phyloP scores from a whole-genome alignment of 2,797 vertebrate species.

The Protonibea diacanthus region DNA sequence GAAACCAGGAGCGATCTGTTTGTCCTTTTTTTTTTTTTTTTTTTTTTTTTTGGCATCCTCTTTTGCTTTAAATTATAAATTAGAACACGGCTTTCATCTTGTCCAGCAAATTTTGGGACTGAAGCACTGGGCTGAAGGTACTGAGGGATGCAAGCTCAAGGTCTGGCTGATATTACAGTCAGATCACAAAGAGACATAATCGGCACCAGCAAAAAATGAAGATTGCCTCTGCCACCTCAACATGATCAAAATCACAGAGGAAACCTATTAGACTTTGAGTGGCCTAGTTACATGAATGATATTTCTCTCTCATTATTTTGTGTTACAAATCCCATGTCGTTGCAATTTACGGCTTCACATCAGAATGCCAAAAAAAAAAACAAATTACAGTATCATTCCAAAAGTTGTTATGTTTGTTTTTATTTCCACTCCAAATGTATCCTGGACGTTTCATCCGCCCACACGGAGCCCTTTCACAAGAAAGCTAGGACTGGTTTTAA shows the following conservation, averaged over 20 bases:
- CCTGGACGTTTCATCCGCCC: slow-evolving; percentile 71
- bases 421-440: slow-evolving; percentile 58
- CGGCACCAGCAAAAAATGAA: slow-evolving; percentile 77
- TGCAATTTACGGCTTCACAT: slow-evolving; percentile 56
- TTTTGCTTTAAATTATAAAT: slow-evolving; percentile 57
- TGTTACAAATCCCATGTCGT: slow-evolving; percentile 59
- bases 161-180: slow-evolving; percentile 46
- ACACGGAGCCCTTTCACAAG: slow-evolving; percentile 64
- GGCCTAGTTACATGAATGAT: slow-evolving; percentile 43
- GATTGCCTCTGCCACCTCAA: slow-evolving; percentile 65
- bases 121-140: slow-evolving; percentile 48
- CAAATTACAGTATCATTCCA: slow-evolving; percentile 77
- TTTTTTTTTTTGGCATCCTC: slow-evolving; percentile 18
- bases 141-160: slow-evolving; percentile 54
- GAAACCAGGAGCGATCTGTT: slow-evolving; percentile 50
- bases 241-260: slow-evolving; percentile 47
- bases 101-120: slow-evolving; percentile 38
- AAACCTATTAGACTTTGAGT: slow-evolving; percentile 50
- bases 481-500: slow-evolving; percentile 74
- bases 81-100: slow-evolving; percentile 24
- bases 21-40: slow-evolving; percentile 8
- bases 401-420: slow-evolving; percentile 66
- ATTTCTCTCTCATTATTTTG: slow-evolving; percentile 52
- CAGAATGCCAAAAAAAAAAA: slow-evolving; percentile 68
- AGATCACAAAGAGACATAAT: slow-evolving; percentile 61